phyloP scores from a whole-genome alignment of 2,797 vertebrate genomes.

The Sphenopsis melanotis region DNA sequence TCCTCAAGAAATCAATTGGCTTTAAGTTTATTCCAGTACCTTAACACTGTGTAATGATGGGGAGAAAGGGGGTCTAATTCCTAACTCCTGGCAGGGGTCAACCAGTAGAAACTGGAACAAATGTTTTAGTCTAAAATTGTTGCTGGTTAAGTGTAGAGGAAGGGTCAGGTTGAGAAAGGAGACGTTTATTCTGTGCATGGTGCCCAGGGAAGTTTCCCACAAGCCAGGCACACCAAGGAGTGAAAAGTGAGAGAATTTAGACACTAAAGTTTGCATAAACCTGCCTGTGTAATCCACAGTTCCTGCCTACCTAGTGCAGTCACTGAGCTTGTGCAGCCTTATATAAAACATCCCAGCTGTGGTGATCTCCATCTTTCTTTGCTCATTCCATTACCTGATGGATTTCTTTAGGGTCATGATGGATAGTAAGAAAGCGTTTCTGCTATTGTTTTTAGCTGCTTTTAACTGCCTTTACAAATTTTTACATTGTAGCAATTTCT shows the following conservation, averaged over 20 bases:
- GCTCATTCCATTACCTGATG: neutral
- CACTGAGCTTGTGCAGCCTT: neutral
- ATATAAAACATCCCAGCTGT: neutral
- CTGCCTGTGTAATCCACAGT: neutral
- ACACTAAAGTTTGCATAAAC: neutral
- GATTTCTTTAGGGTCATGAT: neutral
- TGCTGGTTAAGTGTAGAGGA: accelerated
- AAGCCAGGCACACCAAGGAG: neutral
- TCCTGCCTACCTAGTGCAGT: neutral
- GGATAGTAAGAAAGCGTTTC: neutral
- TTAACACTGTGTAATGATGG: neutral
- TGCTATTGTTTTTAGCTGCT: neutral
- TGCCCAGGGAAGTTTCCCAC: neutral
- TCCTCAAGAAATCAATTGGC: neutral
- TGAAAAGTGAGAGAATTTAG: neutral
- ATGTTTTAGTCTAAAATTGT: neutral
- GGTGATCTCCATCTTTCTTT: neutral
- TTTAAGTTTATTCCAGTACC: neutral
- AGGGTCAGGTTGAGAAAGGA: neutral
- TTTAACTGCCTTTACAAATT: neutral
- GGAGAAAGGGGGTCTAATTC: neutral
- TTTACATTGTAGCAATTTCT: neutral
- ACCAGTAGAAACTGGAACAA: neutral
- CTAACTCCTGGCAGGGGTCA: neutral
- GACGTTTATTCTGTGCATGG: neutral